These are phyloP conservation scores for Flexamia atlantica DNA, from an alignment of 2,888 invertebrate species.

Conservation along the genomic window DNA sequence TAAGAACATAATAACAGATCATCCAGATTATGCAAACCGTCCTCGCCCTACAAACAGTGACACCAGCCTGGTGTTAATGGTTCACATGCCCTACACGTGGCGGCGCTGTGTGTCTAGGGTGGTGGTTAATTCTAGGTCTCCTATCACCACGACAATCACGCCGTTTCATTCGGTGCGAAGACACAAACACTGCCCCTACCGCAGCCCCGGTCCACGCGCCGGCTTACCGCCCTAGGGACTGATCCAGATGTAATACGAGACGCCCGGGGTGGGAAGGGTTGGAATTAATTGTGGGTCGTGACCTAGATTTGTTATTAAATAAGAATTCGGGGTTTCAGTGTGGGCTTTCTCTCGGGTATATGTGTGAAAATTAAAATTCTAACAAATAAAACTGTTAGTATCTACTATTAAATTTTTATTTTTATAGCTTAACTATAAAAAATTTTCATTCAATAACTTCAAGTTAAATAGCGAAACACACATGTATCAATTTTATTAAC, in stretches of 20 bases:
- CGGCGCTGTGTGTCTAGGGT: neutral
- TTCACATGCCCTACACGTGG: neutral
- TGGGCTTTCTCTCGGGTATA: too few relatives aligned
- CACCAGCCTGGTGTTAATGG: neutral
- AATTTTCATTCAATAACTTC: too few relatives aligned
- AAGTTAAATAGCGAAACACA: too few relatives aligned
- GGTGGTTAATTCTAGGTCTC: neutral
- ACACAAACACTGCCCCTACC: neutral
- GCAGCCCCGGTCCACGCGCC: neutral
- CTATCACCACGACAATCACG: neutral
- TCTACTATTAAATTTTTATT: too few relatives aligned
- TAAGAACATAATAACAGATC: neutral
- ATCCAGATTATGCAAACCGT: slow-evolving; percentile 2
- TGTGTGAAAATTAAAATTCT: too few relatives aligned
- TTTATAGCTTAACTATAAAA: too few relatives aligned
- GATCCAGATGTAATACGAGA: slow-evolving; percentile 10
- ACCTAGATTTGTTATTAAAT: neutral
- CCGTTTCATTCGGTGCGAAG: neutral
- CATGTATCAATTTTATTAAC: too few relatives aligned
- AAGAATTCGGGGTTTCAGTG: too few relatives aligned
- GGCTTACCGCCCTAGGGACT: neutral
- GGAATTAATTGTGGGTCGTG: neutral
- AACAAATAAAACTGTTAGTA: too few relatives aligned
- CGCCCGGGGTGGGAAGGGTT: neutral
- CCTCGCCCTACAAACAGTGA: neutral